phyloP scores from a whole-genome alignment of 92 coral and sea anemone species.

The Virgularia gustaviana region DNA sequence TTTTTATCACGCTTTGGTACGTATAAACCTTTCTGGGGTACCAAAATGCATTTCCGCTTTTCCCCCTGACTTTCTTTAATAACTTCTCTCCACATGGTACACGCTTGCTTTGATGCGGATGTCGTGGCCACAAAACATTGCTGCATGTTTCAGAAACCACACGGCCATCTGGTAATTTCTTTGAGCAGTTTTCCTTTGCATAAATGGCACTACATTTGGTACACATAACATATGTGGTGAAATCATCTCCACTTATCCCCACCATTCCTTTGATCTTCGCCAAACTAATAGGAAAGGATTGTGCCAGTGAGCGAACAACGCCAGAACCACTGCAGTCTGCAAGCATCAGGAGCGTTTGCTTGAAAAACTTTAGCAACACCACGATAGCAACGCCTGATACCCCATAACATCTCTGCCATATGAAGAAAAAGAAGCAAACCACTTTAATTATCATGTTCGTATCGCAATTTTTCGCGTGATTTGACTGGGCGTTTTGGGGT shows the following conservation, averaged over 20 bases:
- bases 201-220: background rate
- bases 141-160: background rate
- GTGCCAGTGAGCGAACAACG: too few species aligned
- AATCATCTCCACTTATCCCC: background rate
- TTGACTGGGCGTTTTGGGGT: too few species aligned
- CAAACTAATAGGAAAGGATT: too few species aligned
- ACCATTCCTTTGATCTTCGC: too few species aligned
- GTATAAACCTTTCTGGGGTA: conserved; percentile 65
- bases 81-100: conserved; percentile 59
- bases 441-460: background rate
- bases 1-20: conserved; percentile 42
- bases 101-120: background rate
- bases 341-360: too few species aligned
- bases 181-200: background rate
- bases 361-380: background rate
- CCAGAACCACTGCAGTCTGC: too few species aligned
- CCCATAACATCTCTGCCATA: background rate
- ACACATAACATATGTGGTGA: background rate
- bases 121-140: background rate
- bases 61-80: conserved; percentile 51
- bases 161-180: background rate
- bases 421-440: background rate
- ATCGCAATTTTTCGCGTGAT: too few species aligned
- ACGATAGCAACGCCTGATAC: background rate
- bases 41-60: conserved; percentile 30